Evolutionary conservation across 2,797 vertebrate species (phyloP).

Genomic region (Bothrops alternatus): DNA sequence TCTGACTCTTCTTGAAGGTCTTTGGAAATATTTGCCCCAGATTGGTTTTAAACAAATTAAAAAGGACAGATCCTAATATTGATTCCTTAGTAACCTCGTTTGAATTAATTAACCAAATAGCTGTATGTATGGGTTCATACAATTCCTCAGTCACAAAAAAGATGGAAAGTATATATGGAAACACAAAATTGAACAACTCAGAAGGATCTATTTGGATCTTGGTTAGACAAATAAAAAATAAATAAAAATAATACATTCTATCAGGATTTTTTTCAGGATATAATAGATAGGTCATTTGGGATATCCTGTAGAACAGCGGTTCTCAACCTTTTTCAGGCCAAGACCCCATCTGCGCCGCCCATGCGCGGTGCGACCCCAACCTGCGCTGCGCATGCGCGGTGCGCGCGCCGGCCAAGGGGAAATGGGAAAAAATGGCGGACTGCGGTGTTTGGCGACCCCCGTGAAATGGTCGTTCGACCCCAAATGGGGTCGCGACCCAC

Average conservation of each 20-base stretch:
- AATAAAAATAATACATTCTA: neutral
- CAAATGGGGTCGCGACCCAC: no score
- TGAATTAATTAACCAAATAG: neutral
- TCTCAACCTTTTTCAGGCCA: no score
- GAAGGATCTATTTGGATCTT: neutral
- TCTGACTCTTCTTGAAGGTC: neutral
- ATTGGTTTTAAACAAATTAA: neutral
- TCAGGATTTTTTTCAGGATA: neutral
- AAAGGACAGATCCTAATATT: neutral
- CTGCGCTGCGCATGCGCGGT: no score
- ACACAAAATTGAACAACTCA: neutral
- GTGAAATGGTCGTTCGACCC: no score
- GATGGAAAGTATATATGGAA: neutral
- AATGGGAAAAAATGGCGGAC: no score
- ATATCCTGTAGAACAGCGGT: neutral
- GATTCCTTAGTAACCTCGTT: neutral
- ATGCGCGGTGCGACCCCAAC: no score
- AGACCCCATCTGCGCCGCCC: no score
- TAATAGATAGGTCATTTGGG: neutral
- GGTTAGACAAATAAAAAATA: neutral
- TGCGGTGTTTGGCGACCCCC: no score
- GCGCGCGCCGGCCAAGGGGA: no score
- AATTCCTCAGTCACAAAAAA: neutral
- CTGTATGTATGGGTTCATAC: neutral
- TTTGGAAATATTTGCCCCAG: neutral